Base-by-base conservation (phyloP, 2,888 invertebrate species). In the Eristalinus aeneus region DNA sequence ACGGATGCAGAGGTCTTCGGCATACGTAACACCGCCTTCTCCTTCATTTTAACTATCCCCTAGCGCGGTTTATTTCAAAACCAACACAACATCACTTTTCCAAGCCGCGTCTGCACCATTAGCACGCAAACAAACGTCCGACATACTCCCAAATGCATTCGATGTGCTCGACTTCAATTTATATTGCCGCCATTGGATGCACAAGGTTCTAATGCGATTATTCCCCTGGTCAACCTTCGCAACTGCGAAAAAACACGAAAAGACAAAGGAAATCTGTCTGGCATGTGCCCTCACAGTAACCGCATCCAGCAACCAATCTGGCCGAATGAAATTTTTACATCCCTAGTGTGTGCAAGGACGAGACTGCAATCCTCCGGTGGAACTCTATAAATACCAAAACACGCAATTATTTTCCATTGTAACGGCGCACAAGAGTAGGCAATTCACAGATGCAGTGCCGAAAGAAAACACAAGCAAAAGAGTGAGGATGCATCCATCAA, bases 321-420 rank as follows among this genome's bases (percentile, higher is more conserved):
- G 77, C 71, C 74, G 74, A 82, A 82, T 86, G 86, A 86, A 85
- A 86, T 77, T 86, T 77, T 69, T 74, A 82, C 74, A 71, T 82
- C 82, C 77, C 77, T 65, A 61, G 65, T 74, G 73, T 65, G 65
- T 74, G 73, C 34, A 36, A 27, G 34, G 39, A 31, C 39, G 1
- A 16, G 10, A 39, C 63, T 74, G 77, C 65, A 69, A 64, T 73
- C 46, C 60, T 32, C 60, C 39, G 34, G 22, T 54, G 46, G 32
- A 86, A 86, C 82, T 86, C 82, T 86, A 86, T 86, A 86, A 86
- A 86, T 86, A 86, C 86, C 69, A 81, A 77, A 86, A 61, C 86
- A 86, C 69, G 86, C 77, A 86, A 86, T 86, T 86, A 86, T 86
- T 86, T 82, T 82, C 71, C 74, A 82, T 82, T 86, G 69, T 82